Conservation (phyloP, 2,888 invertebrate species). For the Arctia plantaginis region DNA sequence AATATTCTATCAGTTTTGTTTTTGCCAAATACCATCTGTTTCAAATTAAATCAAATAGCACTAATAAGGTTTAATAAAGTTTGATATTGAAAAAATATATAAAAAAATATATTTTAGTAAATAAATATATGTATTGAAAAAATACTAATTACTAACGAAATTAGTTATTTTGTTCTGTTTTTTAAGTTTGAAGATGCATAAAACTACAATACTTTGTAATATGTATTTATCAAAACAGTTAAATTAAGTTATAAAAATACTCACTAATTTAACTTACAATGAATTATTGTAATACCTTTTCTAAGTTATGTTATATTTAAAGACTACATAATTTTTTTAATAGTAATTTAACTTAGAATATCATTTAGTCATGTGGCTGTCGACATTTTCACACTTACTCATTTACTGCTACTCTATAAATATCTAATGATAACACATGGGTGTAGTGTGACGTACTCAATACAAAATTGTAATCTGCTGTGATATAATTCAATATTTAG, state of each 20-base stretch:
- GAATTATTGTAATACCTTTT: too few relatives aligned
- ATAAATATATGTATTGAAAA: too few relatives aligned
- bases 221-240: too few relatives aligned
- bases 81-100: background rate
- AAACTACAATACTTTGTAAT: too few relatives aligned
- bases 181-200: too few relatives aligned
- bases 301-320: too few relatives aligned
- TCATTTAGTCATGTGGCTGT: background rate
- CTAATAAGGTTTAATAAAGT: background rate
- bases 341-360: background rate
- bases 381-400: background rate
- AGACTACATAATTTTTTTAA: too few relatives aligned
- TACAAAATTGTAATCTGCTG: constrained; percentile 84
- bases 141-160: background rate
- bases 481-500: constrained; percentile 86
- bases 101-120: too few relatives aligned
- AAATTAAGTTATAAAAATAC: too few relatives aligned
- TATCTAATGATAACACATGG: constrained; percentile 29
- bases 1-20: background rate
- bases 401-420: background rate
- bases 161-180: too few relatives aligned
- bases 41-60: too few relatives aligned
- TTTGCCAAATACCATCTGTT: background rate
- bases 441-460: constrained; percentile 69
- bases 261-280: too few relatives aligned